Evolutionary conservation across 1,140 invertebrate species (phyloP).

Genomic region (Panagrolaimus sp.): DNA sequence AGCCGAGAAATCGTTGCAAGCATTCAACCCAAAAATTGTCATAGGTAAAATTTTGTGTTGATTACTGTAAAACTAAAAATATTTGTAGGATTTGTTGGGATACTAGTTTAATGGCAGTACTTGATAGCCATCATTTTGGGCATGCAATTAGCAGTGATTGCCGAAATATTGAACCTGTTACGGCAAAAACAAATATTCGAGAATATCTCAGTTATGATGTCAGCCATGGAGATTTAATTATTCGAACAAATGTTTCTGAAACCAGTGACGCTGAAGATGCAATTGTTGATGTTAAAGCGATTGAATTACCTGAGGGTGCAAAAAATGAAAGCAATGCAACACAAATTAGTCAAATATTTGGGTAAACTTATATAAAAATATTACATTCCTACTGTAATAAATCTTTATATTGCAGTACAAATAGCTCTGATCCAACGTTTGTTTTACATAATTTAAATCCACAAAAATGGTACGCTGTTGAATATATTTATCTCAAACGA

Average conservation of each 20-base stretch:
- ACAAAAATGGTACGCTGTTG: conserved; percentile 45
- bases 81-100: conserved; percentile 46
- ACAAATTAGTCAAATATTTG: conserved; percentile 9
- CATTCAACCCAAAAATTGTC: conserved; percentile 47
- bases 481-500: conserved; percentile 50
- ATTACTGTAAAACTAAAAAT: neutral
- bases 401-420: conserved; percentile 22
- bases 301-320: neutral
- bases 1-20: conserved; percentile 43
- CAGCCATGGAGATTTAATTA: conserved; percentile 23
- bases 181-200: conserved; percentile 29
- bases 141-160: conserved; percentile 33
- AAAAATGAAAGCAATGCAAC: neutral
- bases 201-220: conserved; percentile 43
- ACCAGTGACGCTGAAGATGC: conserved; percentile 13
- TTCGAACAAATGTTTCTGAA: conserved; percentile 39
- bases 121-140: conserved; percentile 29
- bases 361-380: neutral
- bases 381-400: neutral
- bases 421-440: conserved; percentile 33
- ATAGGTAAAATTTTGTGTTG: conserved; percentile 15
- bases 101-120: conserved; percentile 34
- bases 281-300: conserved; percentile 14
- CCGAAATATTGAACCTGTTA: conserved; percentile 39
- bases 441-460: conserved; percentile 41